A percentile compares a stretch with the other conserved stretches of the same genome.
Evolutionary conservation across 2,797 vertebrate species (phyloP).

Genomic region (Rhyacichthys aspro): DNA sequence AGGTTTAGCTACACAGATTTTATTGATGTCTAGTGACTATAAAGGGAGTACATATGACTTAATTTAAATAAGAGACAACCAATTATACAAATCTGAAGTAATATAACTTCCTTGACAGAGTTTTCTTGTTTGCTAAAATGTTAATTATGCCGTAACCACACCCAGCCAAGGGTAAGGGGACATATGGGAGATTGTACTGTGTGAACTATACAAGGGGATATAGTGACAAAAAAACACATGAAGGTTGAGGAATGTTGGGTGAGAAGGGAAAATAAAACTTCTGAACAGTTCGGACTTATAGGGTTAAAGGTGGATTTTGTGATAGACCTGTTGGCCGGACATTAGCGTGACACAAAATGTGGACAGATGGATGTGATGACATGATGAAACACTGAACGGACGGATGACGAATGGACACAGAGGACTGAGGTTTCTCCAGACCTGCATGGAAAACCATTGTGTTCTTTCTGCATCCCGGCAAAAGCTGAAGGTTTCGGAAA

Average conservation of each 20-base stretch:
- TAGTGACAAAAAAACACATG: neutral
- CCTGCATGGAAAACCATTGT: constrained; percentile 91
- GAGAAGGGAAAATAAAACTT: neutral
- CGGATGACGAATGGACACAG: neutral
- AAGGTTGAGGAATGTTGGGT: neutral
- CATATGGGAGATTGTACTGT: neutral
- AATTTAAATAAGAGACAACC: no score
- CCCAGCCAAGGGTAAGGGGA: neutral
- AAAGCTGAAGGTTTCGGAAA: constrained; percentile 90
- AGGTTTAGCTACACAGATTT: no score
- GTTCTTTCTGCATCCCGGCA: constrained; percentile 88
- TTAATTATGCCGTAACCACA: neutral
- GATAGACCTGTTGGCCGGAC: constrained; percentile 2
- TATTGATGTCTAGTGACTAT: no score
- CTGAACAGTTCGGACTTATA: no score
- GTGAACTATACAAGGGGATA: no score
- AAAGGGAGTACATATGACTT: no score
- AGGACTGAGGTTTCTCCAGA: constrained; percentile 70
- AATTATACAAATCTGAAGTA: no score
- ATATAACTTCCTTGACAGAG: no score
- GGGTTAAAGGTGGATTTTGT: no score
- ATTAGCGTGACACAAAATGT: neutral
- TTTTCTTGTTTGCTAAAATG: no score
- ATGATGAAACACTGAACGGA: neutral
- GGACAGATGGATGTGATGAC: neutral